Conservation (phyloP, 2,888 invertebrate species). For the Masnerella sp. region DNA sequence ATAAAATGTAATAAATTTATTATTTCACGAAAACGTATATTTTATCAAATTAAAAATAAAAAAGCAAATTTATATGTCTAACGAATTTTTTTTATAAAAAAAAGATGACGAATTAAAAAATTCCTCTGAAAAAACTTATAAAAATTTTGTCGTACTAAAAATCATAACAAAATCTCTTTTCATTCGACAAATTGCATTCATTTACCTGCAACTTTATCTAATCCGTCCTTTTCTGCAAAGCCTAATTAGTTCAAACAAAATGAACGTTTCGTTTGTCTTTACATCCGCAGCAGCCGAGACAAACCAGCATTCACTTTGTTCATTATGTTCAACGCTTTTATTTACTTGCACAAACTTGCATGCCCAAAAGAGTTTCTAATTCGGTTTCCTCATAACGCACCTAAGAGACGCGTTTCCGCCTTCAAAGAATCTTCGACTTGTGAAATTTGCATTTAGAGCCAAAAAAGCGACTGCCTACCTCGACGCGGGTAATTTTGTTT, state of each 20-base stretch:
- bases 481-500: constrained; percentile 34
- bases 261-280: too few species aligned
- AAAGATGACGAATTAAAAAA: too few species aligned
- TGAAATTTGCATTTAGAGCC: constrained; percentile 55
- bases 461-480: constrained; percentile 36
- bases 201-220: too few species aligned
- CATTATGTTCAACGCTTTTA: constrained; percentile 31
- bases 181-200: too few species aligned
- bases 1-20: too few species aligned
- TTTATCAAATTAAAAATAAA: too few species aligned
- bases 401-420: constrained; percentile 8
- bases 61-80: too few species aligned
- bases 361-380: constrained; percentile 39
- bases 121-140: too few species aligned
- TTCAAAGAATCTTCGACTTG: constrained; percentile 52
- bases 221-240: not conserved
- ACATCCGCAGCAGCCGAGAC: not conserved
- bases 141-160: too few species aligned
- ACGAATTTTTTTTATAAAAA: too few species aligned
- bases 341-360: constrained; percentile 12
- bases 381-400: constrained; percentile 14
- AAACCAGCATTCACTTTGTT: constrained; percentile 12
- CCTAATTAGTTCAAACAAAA: constrained; percentile 10
- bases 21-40: too few species aligned
- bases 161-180: too few species aligned